Conservation (phyloP, 2,888 invertebrate species). For the Watsonalla binaria region DNA sequence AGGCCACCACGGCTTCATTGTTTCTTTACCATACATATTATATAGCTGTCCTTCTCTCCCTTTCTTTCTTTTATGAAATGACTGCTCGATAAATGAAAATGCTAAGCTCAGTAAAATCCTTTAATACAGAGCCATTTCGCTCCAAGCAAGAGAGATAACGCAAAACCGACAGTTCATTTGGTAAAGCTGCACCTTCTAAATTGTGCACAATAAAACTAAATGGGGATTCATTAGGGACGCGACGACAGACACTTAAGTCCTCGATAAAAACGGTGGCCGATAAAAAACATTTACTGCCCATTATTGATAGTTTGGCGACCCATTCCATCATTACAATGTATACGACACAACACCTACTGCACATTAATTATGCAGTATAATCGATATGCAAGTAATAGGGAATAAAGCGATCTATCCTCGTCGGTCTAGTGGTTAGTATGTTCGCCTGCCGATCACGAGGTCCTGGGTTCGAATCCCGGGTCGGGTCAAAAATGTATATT, state of each 20-base stretch:
- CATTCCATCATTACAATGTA: conserved; percentile 12
- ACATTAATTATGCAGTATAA: neutral
- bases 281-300: conserved; percentile 18
- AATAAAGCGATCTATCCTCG: too few species aligned
- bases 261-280: conserved; percentile 11
- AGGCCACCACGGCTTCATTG: too few species aligned
- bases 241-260: conserved; percentile 8
- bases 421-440: too few species aligned
- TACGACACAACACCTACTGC: conserved; percentile 3
- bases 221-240: conserved; percentile 3
- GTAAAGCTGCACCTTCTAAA: neutral
- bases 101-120: neutral
- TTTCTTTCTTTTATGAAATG: too few species aligned
- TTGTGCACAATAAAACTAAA: conserved; percentile 1
- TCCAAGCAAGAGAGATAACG: neutral
- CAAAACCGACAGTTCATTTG: neutral
- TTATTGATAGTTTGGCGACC: conserved; percentile 22
- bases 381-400: too few species aligned
- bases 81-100: too few species aligned
- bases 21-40: too few species aligned
- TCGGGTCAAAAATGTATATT: too few species aligned
- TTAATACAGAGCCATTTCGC: neutral
- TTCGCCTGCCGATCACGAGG: too few species aligned
- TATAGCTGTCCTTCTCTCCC: too few species aligned
- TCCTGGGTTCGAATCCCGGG: too few species aligned